Percentiles rank a stretch among this genome's conserved stretches.
phyloP scores from a whole-genome alignment of 2,797 vertebrate species.

The Mycteria americana region DNA sequence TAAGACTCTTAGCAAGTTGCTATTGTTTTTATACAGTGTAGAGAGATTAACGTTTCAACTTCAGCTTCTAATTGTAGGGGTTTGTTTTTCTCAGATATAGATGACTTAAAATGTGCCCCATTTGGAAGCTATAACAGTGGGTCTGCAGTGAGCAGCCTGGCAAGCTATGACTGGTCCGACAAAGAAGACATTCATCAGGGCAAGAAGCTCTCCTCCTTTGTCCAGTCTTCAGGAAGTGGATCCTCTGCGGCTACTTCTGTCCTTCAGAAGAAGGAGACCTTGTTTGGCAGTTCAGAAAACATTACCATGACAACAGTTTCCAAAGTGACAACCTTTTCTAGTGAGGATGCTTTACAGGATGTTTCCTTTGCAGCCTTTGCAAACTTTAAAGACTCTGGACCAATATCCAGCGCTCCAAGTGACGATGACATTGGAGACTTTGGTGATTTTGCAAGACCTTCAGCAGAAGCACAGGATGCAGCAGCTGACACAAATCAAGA shows the following conservation, averaged over 20 bases:
- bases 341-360: constrained; percentile 76
- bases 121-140: constrained; percentile 81
- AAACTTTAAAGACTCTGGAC: constrained; percentile 72
- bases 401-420: not conserved
- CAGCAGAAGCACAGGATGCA: constrained; percentile 76
- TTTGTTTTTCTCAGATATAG: constrained; percentile 86
- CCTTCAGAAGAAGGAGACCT: constrained; percentile 84
- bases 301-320: constrained; percentile 80
- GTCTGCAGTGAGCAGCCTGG: constrained; percentile 82
- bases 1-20: not conserved
- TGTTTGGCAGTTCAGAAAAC: constrained; percentile 88
- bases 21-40: not conserved
- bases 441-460: constrained; percentile 82
- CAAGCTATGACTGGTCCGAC: constrained; percentile 90
- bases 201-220: constrained; percentile 73
- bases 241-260: constrained; percentile 77
- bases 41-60: not conserved
- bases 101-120: constrained; percentile 90
- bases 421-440: constrained; percentile 78
- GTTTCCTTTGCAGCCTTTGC: constrained; percentile 81
- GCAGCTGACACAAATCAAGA: constrained; percentile 47
- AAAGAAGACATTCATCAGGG: constrained; percentile 82
- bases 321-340: constrained; percentile 81
- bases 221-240: constrained; percentile 72
- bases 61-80: constrained; percentile 62